phyloP scores from a whole-genome alignment of 2,888 invertebrate species.

The Sylvicola fuscatus region DNA sequence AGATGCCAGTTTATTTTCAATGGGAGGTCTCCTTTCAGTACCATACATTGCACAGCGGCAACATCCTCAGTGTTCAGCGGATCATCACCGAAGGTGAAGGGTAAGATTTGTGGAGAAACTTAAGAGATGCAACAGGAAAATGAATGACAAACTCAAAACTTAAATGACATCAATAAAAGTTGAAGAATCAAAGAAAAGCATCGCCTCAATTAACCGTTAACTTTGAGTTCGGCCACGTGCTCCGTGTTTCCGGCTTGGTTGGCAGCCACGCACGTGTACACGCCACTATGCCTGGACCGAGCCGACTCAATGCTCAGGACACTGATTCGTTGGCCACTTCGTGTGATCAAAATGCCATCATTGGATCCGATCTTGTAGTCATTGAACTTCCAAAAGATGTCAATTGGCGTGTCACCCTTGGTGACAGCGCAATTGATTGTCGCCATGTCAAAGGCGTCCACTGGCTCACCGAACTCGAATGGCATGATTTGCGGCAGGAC shows the following conservation, averaged over 20 bases:
- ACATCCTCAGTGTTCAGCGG: constrained; percentile 32
- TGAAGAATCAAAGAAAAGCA: background rate
- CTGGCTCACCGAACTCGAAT: constrained; percentile 52
- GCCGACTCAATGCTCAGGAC: constrained; percentile 49
- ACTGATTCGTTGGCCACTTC: constrained; percentile 39
- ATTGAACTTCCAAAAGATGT: constrained; percentile 3
- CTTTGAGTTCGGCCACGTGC: constrained; percentile 45
- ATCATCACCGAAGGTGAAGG: constrained; percentile 31
- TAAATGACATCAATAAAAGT: background rate
- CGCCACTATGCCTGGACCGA: constrained; percentile 47
- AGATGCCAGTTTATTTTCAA: constrained; percentile 42
- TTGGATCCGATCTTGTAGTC: background rate
- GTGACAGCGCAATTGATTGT: constrained; percentile 48
- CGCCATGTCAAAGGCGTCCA: constrained; percentile 56
- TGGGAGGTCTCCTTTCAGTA: constrained; percentile 42
- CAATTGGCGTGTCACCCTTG: constrained; percentile 62
- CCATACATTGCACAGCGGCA: constrained; percentile 32
- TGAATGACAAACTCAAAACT: background rate
- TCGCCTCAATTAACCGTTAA: constrained; percentile 39
- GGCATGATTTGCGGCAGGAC: constrained; percentile 62
- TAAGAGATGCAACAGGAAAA: constrained; percentile 7
- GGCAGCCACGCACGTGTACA: constrained; percentile 51
- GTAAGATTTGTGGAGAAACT: constrained; percentile 35
- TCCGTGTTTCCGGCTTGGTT: constrained; percentile 47
- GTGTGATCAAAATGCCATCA: constrained; percentile 35